Conservation (phyloP, 2,797 vertebrate species). For the Oreonectes daqikongensis region DNA sequence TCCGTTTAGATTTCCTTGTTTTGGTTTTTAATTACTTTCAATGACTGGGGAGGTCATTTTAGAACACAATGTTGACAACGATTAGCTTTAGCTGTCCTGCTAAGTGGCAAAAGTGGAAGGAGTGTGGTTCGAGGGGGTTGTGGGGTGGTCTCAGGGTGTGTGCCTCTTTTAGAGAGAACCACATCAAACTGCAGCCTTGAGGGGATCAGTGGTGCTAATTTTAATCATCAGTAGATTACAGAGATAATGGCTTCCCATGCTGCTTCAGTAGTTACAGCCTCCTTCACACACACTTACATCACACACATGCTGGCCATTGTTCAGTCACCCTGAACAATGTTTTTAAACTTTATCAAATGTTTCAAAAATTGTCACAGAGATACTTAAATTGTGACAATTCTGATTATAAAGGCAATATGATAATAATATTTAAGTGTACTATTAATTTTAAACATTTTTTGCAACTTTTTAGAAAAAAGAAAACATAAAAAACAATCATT, state of each 20-base stretch:
- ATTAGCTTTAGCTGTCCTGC: constrained; percentile 73
- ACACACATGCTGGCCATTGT: not conserved
- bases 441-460: too few relatives aligned
- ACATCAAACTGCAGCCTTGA: constrained; percentile 46
- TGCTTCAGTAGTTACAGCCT: constrained; percentile 68
- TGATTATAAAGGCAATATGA: too few relatives aligned
- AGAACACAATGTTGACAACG: constrained; percentile 66
- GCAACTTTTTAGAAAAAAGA: too few relatives aligned
- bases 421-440: too few relatives aligned
- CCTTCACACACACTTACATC: not conserved
- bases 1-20: constrained; percentile 74
- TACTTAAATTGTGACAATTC: too few relatives aligned
- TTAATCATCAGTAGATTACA: constrained; percentile 81
- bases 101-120: constrained; percentile 66
- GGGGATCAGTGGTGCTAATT: constrained; percentile 75
- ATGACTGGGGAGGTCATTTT: constrained; percentile 71
- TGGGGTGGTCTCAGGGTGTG: constrained; percentile 32
- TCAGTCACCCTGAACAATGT: not conserved
- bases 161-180: constrained; percentile 42
- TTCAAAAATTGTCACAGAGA: too few relatives aligned
- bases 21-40: constrained; percentile 76
- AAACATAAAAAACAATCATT: too few relatives aligned
- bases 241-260: constrained; percentile 78
- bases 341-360: too few relatives aligned
- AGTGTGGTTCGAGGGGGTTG: constrained; percentile 37